Evolutionary conservation across 2,888 invertebrate genomes (phyloP), one percentile per base, ranked within the genome.

Genomic region (Ariolimax columbianus): DNA sequence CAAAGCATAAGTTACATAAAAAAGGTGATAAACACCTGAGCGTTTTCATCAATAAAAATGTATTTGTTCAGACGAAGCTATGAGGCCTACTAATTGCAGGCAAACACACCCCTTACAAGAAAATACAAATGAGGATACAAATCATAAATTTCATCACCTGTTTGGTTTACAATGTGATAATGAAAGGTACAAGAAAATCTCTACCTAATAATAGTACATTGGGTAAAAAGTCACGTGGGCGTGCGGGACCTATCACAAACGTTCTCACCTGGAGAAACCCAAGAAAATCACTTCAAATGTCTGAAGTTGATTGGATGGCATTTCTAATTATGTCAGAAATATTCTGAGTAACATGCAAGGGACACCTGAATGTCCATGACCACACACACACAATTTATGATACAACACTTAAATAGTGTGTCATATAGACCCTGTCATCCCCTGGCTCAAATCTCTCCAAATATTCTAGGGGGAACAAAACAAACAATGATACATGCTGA

Each of bases 61-160:
- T 77, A 77, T 77, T 77, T 77, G 77, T 77, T 77, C 75, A 40
- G 75, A 40, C n/a, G 47, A 75, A 75, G 75, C 77, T 77, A 55
- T 47, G 33, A 77, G 33, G 77, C 77, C 30, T 26, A 77, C 30
- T 55, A 77, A 30, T 4, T 55, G 77, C n/a, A 26, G 55, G 51
- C 55, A 77, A 43, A 77, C 77, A 43, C 77, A 55, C 77, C 43
- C 30, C 77, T 51, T 55, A 77, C 55, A 55, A 55, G 77, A 51
- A 77, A 77, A 77, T 77, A 77, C 33, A 55, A 77, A 30, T 55
- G 36, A 47, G 14, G 55, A 33, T 55, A 77, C 51, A 55, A 77
- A 77, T 43, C 14, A 30, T 55, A 77, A 77, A 33, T 55, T 17
- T 3, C 77, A 55, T 77, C n/a, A 26, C 19, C 4, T 30, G 7